Percentiles rank a stretch among this genome's conserved stretches.
Conservation (phyloP, 2,797 vertebrate species). For the Myotis vivesi region DNA sequence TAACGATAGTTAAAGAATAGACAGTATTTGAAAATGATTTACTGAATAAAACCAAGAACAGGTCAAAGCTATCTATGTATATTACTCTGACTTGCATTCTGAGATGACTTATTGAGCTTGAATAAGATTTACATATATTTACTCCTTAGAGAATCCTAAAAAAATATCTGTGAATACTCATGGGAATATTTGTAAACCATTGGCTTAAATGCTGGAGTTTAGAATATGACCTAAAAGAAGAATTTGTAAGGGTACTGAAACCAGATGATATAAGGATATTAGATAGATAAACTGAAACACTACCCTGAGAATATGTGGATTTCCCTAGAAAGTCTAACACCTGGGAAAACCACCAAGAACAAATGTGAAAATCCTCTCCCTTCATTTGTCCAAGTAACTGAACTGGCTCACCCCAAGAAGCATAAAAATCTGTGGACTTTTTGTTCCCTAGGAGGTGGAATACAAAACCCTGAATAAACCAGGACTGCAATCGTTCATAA, state of each 20-base stretch:
- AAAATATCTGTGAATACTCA: not conserved
- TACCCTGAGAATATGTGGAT: not conserved
- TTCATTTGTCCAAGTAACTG: constrained; percentile 11
- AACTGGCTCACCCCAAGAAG: not conserved
- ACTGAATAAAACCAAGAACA: not conserved
- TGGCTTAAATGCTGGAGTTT: not conserved
- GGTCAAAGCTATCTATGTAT: not conserved
- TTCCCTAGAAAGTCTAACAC: constrained; percentile 14
- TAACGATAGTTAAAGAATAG: not conserved
- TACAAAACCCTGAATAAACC: constrained; percentile 44
- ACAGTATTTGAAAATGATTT: constrained; percentile 6
- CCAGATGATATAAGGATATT: not conserved
- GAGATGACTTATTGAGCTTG: not conserved
- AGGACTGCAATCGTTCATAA: constrained; percentile 39
- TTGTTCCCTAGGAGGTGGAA: constrained; percentile 38
- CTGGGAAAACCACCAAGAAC: not conserved
- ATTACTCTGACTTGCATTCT: not conserved
- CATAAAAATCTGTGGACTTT: constrained; percentile 64
- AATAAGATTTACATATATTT: constrained; percentile 41
- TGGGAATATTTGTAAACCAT: not conserved
- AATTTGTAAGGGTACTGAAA: not conserved
- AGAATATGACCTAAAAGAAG: not conserved
- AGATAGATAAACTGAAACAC: not conserved
- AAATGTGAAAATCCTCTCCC: not conserved
- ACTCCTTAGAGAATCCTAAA: constrained; percentile 16